A percentile compares a stretch with the other conserved stretches of the same genome.
These are phyloP conservation scores for Strix uralensis DNA, from an alignment of 2,113 vertebrate genomes.

Conservation along the genomic window DNA sequence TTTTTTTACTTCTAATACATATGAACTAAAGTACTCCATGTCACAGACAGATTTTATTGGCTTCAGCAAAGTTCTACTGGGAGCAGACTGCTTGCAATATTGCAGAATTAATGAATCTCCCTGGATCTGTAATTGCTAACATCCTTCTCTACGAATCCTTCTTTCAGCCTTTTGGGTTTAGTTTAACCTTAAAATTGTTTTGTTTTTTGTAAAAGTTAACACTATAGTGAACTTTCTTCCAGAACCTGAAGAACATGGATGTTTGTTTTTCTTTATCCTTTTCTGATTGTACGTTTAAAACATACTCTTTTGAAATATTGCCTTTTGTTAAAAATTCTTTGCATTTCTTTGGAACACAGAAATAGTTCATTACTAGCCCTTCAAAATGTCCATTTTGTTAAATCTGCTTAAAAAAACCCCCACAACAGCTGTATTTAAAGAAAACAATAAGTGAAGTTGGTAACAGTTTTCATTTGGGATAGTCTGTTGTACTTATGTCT, in stretches of 20 bases:
- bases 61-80: not conserved
- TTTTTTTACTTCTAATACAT: not conserved
- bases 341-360: not conserved
- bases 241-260: not conserved
- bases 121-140: not conserved
- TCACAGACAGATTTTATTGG: not conserved
- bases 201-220: not conserved
- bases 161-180: not conserved
- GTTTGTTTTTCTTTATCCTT: not conserved
- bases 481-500: not conserved
- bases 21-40: not conserved
- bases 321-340: not conserved
- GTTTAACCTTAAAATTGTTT: not conserved
- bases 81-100: not conserved
- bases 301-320: not conserved
- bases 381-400: not conserved
- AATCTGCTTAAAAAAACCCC: not conserved
- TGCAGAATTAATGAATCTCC: not conserved
- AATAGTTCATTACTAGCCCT: not conserved
- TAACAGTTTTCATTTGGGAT: not conserved
- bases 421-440: not conserved
- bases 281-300: not conserved
- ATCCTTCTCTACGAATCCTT: not conserved
- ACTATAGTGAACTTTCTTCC: not conserved
- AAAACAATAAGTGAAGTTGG: not conserved